Percentiles rank a stretch among this genome's conserved stretches.
These are phyloP conservation scores for Iguana delicatissima DNA, from an alignment of 2,797 vertebrate genomes.

Conservation along the genomic window DNA sequence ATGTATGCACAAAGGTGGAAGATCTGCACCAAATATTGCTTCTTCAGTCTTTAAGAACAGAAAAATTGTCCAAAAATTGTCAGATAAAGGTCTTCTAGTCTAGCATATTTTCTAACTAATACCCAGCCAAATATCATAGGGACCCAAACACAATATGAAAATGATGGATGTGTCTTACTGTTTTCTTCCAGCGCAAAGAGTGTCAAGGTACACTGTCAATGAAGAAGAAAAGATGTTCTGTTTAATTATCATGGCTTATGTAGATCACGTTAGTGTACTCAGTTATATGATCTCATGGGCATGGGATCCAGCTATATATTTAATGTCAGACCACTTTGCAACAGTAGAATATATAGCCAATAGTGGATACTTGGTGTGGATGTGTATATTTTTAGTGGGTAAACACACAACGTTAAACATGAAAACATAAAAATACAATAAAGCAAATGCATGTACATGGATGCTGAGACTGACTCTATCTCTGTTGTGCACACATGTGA, in stretches of 20 bases:
- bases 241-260: not conserved
- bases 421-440: not conserved
- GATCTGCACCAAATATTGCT: constrained; percentile 8
- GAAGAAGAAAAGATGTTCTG: not conserved
- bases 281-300: not conserved
- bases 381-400: not conserved
- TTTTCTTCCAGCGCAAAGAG: not conserved
- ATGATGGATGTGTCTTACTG: not conserved
- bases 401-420: not conserved
- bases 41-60: not conserved
- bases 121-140: not conserved
- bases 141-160: not conserved
- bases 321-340: not conserved
- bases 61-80: not conserved
- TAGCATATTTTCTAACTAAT: not conserved
- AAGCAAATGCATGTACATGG: not conserved
- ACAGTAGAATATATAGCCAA: not conserved
- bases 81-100: not conserved
- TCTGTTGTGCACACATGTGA: not conserved
- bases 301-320: not conserved
- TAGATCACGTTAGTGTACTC: not conserved
- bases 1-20: not conserved
- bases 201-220: not conserved
- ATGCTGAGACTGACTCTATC: not conserved
- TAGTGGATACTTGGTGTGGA: not conserved